Conservation (phyloP, 2,888 invertebrate genomes). For the Brenthis daphne region DNA sequence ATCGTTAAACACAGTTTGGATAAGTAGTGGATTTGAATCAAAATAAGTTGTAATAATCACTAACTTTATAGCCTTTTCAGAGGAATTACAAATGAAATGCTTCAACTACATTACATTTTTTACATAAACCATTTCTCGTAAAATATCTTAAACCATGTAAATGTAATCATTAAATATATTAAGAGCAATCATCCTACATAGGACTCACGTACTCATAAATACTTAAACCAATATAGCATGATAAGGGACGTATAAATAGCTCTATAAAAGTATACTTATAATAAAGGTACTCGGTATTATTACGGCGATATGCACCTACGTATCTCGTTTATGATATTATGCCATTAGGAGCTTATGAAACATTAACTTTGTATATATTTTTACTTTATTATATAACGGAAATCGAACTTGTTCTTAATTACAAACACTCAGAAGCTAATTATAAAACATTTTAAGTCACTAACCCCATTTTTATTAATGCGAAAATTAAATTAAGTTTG, state of each 20-base stretch:
- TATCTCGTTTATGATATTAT: constrained; percentile 29
- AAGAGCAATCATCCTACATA: background rate
- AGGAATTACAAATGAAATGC: no score
- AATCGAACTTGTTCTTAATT: constrained; percentile 1
- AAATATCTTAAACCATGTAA: background rate
- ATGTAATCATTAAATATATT: background rate
- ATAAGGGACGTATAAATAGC: constrained; percentile 31
- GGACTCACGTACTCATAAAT: constrained; percentile 4
- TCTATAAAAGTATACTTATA: constrained; percentile 35
- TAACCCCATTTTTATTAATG: background rate
- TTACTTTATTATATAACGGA: constrained; percentile 5
- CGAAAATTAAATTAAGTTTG: no score
- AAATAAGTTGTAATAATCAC: no score
- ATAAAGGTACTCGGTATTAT: constrained; percentile 28
- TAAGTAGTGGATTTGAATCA: no score
- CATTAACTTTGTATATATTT: background rate
- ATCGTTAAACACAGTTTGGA: no score
- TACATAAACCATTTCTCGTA: no score
- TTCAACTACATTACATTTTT: no score
- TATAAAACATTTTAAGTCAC: background rate
- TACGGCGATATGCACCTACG: constrained; percentile 27
- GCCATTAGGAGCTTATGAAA: constrained; percentile 12
- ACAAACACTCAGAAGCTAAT: background rate
- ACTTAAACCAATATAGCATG: constrained; percentile 29
- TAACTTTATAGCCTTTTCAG: no score